Evolutionary conservation across 2,113 vertebrate genomes (phyloP), one percentile per base, ranked within the genome.

Genomic region (Corynorhinus townsendii): DNA sequence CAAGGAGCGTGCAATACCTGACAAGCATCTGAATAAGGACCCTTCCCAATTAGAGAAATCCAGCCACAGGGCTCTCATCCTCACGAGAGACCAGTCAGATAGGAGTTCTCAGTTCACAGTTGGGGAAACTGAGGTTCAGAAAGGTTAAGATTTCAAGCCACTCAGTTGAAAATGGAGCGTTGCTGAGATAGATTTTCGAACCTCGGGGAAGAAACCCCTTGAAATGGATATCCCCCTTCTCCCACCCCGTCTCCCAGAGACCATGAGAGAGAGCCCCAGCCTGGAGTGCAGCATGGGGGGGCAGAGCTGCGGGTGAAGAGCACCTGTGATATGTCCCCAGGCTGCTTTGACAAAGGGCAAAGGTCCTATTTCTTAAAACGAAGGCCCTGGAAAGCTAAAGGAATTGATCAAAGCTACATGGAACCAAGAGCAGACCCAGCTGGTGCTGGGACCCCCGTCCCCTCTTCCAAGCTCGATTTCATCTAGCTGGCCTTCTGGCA

Each of bases 171-270:
- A 54, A 38, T 38, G 16, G 45, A 52, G 9, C 12, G 5, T 30
- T 54, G 19, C 43, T 35, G 40, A 76, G 68, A 33, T 20, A 5
- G 20, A 47, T 45, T 95, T 72, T 45, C 33, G 45, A 38, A 45
- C 54, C 33, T 35, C 66, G 54, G 5, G 33, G 11, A 49, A 14
- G 59, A 76, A 77, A 22, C 9, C 73, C 19, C 38, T 62, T 33
- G 26, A 9, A 4, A 47, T 35, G 14, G 17, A 4, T 0, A 7
- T 10, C 3, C 0, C 11, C 5, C n/a, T n/a, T n/a, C n/a, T 4
- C 28, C 45, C 20, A n/a, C 17, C 26, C 69, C 30, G 85, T 80
- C 49, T 94, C 14, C 33, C 14, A 26, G 76, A 26, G 54, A 45
- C 75, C 38, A 49, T 0, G 3, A 20, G 30, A 88, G 40, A 19